Evolutionary conservation across 1,140 invertebrate species (phyloP).

Genomic region (Saccostrea echinata): DNA sequence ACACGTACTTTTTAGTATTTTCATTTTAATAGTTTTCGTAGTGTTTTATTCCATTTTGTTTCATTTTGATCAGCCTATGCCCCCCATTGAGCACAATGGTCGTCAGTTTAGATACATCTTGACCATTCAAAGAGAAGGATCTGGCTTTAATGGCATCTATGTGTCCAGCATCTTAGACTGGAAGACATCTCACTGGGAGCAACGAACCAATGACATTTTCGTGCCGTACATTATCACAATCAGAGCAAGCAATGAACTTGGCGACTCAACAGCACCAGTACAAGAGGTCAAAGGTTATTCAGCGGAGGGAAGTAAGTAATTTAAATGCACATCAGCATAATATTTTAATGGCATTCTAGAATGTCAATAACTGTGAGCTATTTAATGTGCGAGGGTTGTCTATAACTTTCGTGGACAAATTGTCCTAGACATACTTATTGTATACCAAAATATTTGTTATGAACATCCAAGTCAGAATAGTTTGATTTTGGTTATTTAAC

Average conservation of each 20-base stretch:
- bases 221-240: slow-evolving; percentile 95
- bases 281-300: slow-evolving; percentile 92
- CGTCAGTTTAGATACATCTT: slow-evolving; percentile 95
- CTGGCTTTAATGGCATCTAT: not conserved
- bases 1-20: too few relatives aligned
- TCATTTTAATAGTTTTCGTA: too few relatives aligned
- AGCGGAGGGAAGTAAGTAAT: slow-evolving; percentile 89
- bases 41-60: not conserved
- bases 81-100: slow-evolving; percentile 97
- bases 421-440: too few relatives aligned
- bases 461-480: too few relatives aligned
- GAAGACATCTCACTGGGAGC: slow-evolving; percentile 48
- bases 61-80: slow-evolving; percentile 87
- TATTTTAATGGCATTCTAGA: too few relatives aligned
- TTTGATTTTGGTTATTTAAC: too few relatives aligned
- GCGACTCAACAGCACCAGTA: slow-evolving; percentile 88
- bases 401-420: too few relatives aligned
- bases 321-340: too few relatives aligned
- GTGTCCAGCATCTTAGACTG: slow-evolving; percentile 65
- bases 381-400: too few relatives aligned
- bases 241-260: slow-evolving; percentile 92
- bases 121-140: slow-evolving; percentile 86
- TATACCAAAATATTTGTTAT: too few relatives aligned
- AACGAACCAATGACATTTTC: slow-evolving; percentile 85
- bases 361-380: too few relatives aligned